Conservation (phyloP, 2,113 vertebrate species). For the Entomyzon cyanotis region DNA sequence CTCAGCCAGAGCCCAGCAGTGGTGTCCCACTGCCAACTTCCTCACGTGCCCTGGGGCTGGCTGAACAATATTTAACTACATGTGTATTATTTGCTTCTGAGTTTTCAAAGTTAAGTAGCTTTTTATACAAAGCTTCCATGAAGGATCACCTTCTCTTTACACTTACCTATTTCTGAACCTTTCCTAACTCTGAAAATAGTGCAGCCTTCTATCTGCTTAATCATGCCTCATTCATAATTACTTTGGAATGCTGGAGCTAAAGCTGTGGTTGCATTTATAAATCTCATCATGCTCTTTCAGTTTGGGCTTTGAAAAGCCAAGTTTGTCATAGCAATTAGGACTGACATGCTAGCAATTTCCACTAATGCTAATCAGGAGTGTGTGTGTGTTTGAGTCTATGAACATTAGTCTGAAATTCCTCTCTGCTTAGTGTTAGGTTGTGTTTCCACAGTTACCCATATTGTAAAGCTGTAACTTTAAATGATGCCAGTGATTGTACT, state of each 20-base stretch:
- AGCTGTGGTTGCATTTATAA: not conserved
- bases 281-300: not conserved
- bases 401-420: not conserved
- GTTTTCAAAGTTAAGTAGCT: not conserved
- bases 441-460: constrained; percentile 19
- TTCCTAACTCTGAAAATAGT: not conserved
- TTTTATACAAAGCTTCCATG: not conserved
- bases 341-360: not conserved
- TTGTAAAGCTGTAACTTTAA: not conserved
- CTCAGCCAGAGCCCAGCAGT: not conserved
- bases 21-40: not conserved
- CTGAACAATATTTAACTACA: not conserved
- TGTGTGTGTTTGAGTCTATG: not conserved
- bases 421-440: not conserved
- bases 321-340: not conserved
- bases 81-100: not conserved
- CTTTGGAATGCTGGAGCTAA: not conserved
- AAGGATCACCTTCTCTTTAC: not conserved
- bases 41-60: not conserved
- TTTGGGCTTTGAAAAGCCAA: not conserved
- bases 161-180: not conserved
- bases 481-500: not conserved
- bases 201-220: not conserved
- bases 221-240: constrained; percentile 7
- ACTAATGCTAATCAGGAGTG: not conserved